Evolutionary conservation across 2,797 vertebrate genomes (phyloP).

Genomic region (Lepilemur septentrionalis): DNA sequence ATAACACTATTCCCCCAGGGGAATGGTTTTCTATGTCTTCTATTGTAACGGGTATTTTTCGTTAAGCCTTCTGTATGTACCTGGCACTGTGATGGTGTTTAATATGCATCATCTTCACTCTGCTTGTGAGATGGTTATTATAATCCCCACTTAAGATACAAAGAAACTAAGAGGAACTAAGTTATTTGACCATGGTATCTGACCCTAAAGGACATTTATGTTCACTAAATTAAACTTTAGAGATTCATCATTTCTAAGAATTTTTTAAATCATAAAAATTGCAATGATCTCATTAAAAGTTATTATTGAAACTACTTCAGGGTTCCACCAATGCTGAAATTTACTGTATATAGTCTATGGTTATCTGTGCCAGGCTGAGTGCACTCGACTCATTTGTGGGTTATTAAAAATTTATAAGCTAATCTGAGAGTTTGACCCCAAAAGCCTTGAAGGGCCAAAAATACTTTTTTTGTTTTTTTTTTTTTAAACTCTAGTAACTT

Average conservation of each 20-base stretch:
- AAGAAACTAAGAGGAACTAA: neutral
- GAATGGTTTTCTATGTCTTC: neutral
- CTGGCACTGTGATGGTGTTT: neutral
- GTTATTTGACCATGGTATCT: neutral
- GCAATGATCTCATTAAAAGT: neutral
- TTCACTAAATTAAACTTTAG: neutral
- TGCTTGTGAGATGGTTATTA: neutral
- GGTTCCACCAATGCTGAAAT: neutral
- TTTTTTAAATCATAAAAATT: constrained; percentile 15
- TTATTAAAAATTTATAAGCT: constrained; percentile 32
- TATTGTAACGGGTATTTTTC: neutral
- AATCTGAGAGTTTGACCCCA: neutral
- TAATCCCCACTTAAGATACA: neutral
- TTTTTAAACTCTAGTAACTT: neutral
- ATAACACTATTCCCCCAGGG: neutral
- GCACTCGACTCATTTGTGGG: neutral
- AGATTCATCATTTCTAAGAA: neutral
- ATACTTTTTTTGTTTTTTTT: neutral
- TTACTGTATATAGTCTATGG: neutral
- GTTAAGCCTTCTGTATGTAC: neutral
- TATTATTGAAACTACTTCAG: neutral
- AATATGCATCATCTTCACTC: neutral
- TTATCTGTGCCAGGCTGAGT: neutral
- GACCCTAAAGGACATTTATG: neutral
- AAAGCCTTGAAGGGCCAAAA: neutral